A percentile compares a stretch with the other conserved stretches of the same genome.
Evolutionary conservation across 2,113 vertebrate species (phyloP).

Genomic region (Sula dactylatra): DNA sequence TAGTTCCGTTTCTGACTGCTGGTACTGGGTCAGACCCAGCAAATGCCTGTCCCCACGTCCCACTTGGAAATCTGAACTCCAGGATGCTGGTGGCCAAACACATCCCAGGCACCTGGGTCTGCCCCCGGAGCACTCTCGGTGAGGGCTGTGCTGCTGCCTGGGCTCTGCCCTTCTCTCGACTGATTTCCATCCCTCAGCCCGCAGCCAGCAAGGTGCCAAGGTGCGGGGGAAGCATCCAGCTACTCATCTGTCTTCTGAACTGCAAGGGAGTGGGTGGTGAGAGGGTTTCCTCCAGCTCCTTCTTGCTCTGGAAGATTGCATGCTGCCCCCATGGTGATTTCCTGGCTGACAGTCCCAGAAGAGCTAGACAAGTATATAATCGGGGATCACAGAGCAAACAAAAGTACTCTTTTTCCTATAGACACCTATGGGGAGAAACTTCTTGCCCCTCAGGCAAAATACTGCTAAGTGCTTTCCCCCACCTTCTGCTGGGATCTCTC

Average conservation of each 20-base stretch:
- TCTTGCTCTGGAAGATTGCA: not conserved
- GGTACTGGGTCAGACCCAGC: not conserved
- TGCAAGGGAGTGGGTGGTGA: not conserved
- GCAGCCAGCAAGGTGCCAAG: not conserved
- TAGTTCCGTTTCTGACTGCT: not conserved
- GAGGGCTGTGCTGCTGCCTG: not conserved
- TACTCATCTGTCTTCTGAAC: not conserved
- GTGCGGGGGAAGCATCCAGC: not conserved
- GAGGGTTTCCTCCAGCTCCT: not conserved
- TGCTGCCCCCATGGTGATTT: not conserved
- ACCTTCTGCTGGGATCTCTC: not conserved
- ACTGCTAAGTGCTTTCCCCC: not conserved
- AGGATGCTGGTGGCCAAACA: not conserved
- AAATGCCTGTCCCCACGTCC: not conserved
- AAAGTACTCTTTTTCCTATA: not conserved
- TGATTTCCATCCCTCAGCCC: not conserved
- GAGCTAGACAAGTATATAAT: not conserved
- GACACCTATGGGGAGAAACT: not conserved
- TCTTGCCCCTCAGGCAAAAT: not conserved
- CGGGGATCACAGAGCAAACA: not conserved
- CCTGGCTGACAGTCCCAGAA: not conserved
- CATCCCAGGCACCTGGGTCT: not conserved
- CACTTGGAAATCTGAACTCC: not conserved
- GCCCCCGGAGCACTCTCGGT: accelerated
- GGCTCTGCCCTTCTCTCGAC: accelerated